A percentile compares a stretch with the other conserved stretches of the same genome.
These are phyloP conservation scores for Gymnothorax reevesii DNA, from an alignment of 2,797 vertebrate species.

Conservation along the genomic window DNA sequence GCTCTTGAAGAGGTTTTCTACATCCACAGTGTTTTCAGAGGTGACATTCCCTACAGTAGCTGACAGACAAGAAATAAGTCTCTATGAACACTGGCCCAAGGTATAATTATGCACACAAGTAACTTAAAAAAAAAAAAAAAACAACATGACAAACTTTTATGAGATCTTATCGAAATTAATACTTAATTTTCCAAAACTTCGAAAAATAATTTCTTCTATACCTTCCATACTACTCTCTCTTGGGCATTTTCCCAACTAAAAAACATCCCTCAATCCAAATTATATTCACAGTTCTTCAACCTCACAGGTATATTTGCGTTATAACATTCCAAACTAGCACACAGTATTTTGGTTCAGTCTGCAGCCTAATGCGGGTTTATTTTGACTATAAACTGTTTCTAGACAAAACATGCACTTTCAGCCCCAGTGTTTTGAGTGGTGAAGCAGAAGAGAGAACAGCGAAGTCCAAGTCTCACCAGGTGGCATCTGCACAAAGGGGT, in stretches of 20 bases:
- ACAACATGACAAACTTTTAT: not conserved
- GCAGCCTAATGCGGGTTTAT: not conserved
- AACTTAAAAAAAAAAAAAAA: not conserved
- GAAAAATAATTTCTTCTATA: not conserved
- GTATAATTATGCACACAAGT: too few relatives aligned
- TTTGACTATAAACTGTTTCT: not conserved
- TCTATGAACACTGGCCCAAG: not conserved
- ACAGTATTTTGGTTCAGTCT: too few relatives aligned
- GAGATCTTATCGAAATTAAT: too few relatives aligned
- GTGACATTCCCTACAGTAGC: constrained; percentile 39
- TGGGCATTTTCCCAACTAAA: too few relatives aligned
- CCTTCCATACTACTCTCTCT: too few relatives aligned
- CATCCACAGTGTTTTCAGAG: constrained; percentile 42
- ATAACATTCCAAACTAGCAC: not conserved
- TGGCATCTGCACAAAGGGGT: constrained; percentile 44
- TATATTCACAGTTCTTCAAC: not conserved
- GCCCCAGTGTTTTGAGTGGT: constrained; percentile 41
- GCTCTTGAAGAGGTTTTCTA: constrained; percentile 53
- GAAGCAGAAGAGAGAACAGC: not conserved
- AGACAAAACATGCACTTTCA: not conserved
- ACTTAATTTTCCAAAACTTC: not conserved
- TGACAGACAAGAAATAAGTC: not conserved
- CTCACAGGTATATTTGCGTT: not conserved
- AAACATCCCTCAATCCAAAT: not conserved
- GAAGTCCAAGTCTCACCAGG: not conserved